Conservation (phyloP, 2,113 vertebrate species). For the Microtus ochrogaster region DNA sequence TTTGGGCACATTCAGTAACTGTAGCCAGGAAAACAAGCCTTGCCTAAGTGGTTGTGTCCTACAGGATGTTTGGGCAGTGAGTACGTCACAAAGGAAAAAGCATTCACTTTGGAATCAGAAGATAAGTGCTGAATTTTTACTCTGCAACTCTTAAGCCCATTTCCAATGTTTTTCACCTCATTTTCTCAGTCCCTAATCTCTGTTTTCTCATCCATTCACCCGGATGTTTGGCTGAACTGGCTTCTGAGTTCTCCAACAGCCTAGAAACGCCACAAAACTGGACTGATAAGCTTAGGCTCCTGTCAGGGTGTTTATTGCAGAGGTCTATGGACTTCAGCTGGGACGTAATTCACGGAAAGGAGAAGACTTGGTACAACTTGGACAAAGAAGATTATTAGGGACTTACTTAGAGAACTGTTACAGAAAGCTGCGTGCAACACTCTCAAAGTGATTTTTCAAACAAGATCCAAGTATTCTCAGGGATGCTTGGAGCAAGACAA, state of each 20-base stretch:
- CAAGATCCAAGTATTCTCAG: constrained; percentile 58
- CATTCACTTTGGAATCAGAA: not conserved
- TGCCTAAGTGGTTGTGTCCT: not conserved
- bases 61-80: not conserved
- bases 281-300: not conserved
- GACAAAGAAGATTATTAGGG: constrained; percentile 46
- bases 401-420: constrained; percentile 34
- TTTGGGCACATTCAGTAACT: not conserved
- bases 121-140: not conserved
- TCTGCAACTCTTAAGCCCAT: not conserved
- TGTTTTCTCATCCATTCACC: not conserved
- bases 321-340: not conserved
- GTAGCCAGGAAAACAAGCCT: not conserved
- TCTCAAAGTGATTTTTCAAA: constrained; percentile 62
- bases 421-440: constrained; percentile 53
- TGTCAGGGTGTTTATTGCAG: not conserved
- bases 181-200: not conserved
- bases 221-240: not conserved
- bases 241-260: not conserved
- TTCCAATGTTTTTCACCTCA: not conserved
- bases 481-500: constrained; percentile 58
- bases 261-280: not conserved
- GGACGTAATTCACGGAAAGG: not conserved
- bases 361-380: not conserved
- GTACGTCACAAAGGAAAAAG: not conserved